A percentile compares a stretch with the other conserved stretches of the same genome.
These are phyloP conservation scores for Drosophila tsacasi DNA, from an alignment of 1,140 invertebrate species.

Conservation along the genomic window DNA sequence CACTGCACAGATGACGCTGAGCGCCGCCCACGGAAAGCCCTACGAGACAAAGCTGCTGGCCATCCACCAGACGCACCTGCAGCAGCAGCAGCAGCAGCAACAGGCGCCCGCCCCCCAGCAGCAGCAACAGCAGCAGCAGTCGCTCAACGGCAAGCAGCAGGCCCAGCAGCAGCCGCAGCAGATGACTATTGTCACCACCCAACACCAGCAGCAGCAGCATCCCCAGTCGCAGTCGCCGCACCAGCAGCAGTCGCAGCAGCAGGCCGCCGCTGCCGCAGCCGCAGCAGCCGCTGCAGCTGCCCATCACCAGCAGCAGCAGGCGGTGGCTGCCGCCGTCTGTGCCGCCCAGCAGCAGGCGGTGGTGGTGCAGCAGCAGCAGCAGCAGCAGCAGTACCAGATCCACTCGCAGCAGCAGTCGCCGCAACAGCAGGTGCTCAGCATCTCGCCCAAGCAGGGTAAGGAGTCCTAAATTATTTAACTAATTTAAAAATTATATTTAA, in stretches of 20 bases:
- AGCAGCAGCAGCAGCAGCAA: slow-evolving; percentile 72
- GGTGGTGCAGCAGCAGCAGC: slow-evolving; percentile 73
- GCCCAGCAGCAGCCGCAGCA: slow-evolving; percentile 73
- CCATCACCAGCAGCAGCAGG: slow-evolving; percentile 73
- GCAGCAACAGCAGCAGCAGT: slow-evolving; percentile 67
- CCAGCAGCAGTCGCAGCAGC: slow-evolving; percentile 69
- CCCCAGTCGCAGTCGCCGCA: slow-evolving; percentile 73
- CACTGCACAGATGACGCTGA: slow-evolving; percentile 84
- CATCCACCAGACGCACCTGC: slow-evolving; percentile 83
- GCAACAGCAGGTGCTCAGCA: slow-evolving; percentile 81
- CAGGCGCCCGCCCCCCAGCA: slow-evolving; percentile 54
- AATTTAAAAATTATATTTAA: neutral
- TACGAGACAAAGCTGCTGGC: slow-evolving; percentile 84
- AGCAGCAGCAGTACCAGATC: slow-evolving; percentile 79
- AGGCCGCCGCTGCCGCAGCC: slow-evolving; percentile 67
- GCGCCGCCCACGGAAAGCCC: slow-evolving; percentile 76
- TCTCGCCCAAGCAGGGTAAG: slow-evolving; percentile 84
- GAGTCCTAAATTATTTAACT: neutral
- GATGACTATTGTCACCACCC: slow-evolving; percentile 74
- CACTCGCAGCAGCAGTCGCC: slow-evolving; percentile 84
- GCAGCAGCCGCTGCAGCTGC: slow-evolving; percentile 74
- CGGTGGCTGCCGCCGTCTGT: slow-evolving; percentile 74
- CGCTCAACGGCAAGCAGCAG: slow-evolving; percentile 68
- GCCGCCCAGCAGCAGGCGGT: slow-evolving; percentile 81
- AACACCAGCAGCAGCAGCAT: slow-evolving; percentile 74